A percentile compares a stretch with the other conserved stretches of the same genome.
These are phyloP conservation scores for Lutraria lutraria DNA, from an alignment of 2,888 invertebrate species.

Conservation along the genomic window DNA sequence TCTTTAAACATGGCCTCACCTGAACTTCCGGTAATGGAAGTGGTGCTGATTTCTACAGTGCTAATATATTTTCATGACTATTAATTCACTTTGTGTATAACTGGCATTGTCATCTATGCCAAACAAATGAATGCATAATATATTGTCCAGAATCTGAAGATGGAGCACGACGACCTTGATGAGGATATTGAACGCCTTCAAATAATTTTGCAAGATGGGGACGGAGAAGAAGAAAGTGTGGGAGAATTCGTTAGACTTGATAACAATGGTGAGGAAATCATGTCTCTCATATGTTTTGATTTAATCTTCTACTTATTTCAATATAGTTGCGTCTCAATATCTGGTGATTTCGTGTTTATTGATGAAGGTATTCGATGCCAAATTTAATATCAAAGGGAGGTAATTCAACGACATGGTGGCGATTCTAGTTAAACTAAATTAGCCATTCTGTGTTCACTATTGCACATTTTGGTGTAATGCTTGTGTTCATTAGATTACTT, in stretches of 20 bases:
- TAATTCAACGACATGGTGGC: conserved; percentile 13
- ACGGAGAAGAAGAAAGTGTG: conserved; percentile 70
- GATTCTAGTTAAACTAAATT: background rate
- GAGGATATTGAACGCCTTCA: conserved; percentile 80
- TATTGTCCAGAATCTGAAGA: background rate
- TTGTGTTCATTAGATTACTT: background rate
- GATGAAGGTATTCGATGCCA: background rate
- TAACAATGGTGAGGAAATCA: conserved; percentile 32
- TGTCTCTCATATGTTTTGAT: background rate
- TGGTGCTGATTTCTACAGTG: background rate
- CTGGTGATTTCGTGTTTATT: background rate
- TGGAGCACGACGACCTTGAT: conserved; percentile 67
- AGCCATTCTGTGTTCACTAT: background rate
- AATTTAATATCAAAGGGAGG: conserved; percentile 22
- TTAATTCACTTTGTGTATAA: background rate
- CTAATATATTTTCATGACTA: conserved; percentile 11
- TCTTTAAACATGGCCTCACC: background rate
- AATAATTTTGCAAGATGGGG: conserved; percentile 73
- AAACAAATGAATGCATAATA: background rate
- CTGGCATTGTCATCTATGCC: background rate
- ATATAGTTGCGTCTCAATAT: background rate
- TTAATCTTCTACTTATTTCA: background rate
- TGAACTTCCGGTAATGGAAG: conserved; percentile 4
- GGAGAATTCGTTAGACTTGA: conserved; percentile 69
- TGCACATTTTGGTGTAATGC: background rate